Evolutionary conservation across 2,113 vertebrate genomes (phyloP).

Genomic region (Chamaetylas fuelleborni): DNA sequence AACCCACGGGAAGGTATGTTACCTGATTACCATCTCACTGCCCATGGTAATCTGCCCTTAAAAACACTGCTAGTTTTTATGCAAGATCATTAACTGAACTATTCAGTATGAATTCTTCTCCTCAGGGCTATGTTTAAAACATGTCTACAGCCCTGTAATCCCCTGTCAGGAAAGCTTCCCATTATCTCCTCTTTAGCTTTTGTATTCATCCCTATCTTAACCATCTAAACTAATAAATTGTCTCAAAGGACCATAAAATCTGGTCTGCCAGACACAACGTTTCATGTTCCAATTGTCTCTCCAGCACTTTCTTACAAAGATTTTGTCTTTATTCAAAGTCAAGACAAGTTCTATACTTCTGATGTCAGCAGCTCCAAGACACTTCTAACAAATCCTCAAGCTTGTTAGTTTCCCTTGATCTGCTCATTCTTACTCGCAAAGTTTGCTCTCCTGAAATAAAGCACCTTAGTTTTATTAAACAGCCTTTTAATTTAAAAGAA

Average conservation of each 20-base stretch:
- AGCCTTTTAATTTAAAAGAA: not conserved
- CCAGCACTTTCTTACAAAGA: not conserved
- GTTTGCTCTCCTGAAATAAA: not conserved
- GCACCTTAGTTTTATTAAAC: not conserved
- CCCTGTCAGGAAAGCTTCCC: conserved; percentile 13
- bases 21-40: not conserved
- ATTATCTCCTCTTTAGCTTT: conserved; percentile 1
- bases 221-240: not conserved
- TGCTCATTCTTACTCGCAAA: accelerated
- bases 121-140: not conserved
- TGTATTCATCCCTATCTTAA: not conserved
- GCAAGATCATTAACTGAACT: not conserved
- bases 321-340: not conserved
- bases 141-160: not conserved
- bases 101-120: not conserved
- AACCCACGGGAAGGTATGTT: not conserved
- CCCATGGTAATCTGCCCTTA: not conserved
- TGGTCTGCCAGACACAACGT: not conserved
- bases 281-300: not conserved
- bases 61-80: not conserved
- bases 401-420: not conserved
- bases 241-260: not conserved
- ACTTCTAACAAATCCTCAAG: not conserved
- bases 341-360: not conserved
- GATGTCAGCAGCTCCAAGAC: not conserved